Base-by-base conservation (phyloP, 2,113 vertebrate species). In the Ia io region DNA sequence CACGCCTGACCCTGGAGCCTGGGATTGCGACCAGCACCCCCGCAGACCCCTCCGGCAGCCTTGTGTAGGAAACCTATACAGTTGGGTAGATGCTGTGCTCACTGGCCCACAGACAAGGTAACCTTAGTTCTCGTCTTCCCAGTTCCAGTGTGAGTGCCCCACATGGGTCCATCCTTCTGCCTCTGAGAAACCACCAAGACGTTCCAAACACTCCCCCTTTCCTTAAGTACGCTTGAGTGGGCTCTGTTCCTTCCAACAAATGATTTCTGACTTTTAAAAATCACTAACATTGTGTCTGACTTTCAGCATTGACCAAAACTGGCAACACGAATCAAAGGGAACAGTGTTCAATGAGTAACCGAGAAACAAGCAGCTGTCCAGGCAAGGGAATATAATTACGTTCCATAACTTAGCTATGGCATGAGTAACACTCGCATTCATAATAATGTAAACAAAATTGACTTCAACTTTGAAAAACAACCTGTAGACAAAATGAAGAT, bases 261-360 rank as follows among this genome's bases (percentile, higher is more conserved):
- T 30, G 28, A 85, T 5, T 61, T 35, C n/a, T 10, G 56, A 65
- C 16, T 94, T 92, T 96, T 77, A 88, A 90, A 90, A 91, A 32
- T 49, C 95, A 93, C 7, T 13, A 49, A 83, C 42, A 47, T 63
- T 56, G 44, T n/a, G 12, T 84, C 23, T 56, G 69, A 56, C 35
- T 70, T 93, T 65, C 42, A 84, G 51, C 47, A 14, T 1, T 59
- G 35, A 69, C 61, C 37, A 63, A 23, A 79, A 89, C 35, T 13
- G 37, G 65, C 59, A 84, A 67, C 25, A 47, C 8, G 59, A 80
- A 59, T 61, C 49, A n/a, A 78, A 23, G 14, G 32, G 25, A 92
- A 30, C 0, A 40, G 65, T 6, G 30, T 7, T 71, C 63, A 44
- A 37, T 1, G 61, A 80, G 71, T n/a, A 56, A 96, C 14, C 51